Base-by-base conservation (phyloP, 2,113 vertebrate genomes). In the Oreamnos americanus region DNA sequence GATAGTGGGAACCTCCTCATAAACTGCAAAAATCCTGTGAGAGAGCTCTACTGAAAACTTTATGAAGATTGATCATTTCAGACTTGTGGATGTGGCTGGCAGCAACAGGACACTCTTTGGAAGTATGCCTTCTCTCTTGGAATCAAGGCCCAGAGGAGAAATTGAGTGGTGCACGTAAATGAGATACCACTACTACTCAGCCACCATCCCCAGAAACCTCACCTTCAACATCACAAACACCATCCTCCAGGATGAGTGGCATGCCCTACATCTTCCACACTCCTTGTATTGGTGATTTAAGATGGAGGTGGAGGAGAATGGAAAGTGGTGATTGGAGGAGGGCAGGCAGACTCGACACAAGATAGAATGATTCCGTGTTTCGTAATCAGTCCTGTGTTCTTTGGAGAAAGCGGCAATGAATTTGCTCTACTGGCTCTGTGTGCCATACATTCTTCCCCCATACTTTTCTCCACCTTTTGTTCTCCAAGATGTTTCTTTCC, bases 181-280 rank as follows among this genome's bases (percentile, higher is more conserved):
- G 33, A 67, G 33, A 67, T n/a, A 9, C 62, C 62, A n/a, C 33
- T 8, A n/a, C 62, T n/a, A 3, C 62, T n/a, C 62, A n/a, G 62
- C 62, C 62, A n/a, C 16, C 33, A 19, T 67, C 33, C 62, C 62
- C 8, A n/a, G 62, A 67, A 67, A 8, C 62, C 33, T n/a, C 62
- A n/a, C 3, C 62, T 67, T n/a, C 62, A 64, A 33, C 15, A 19
- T 67, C 62, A 67, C 16, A n/a, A 67, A 10, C 33, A 64, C 3
- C 33, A 5, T n/a, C 16, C 33, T 17, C 2, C 33, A 67, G 62
- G 33, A 19, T 19, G 16, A n/a, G 62, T 10, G 33, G 62, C 62
- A 67, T 1, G 1, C 33, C 62, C 0, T 10, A 5, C 17, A 19
- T 45, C 47, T 55, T 60, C 5, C 3, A 7, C 2, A 11, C 6